These are phyloP conservation scores for Patagioenas fasciata DNA, from an alignment of 2,113 vertebrate genomes.

Conservation along the genomic window DNA sequence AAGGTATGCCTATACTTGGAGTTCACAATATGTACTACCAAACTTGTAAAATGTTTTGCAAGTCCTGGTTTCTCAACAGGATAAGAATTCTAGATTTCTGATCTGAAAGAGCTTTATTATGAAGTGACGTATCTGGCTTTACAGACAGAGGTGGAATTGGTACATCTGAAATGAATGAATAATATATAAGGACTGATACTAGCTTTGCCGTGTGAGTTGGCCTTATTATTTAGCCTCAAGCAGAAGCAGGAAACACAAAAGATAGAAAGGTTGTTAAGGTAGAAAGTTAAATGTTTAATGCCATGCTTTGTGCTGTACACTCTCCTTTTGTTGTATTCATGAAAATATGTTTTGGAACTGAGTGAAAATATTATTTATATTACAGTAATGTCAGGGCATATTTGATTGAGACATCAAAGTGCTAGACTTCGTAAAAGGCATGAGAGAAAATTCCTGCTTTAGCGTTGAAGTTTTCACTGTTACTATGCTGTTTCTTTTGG, in stretches of 20 bases:
- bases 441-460: not conserved
- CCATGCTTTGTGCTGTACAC: not conserved
- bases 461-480: not conserved
- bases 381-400: not conserved
- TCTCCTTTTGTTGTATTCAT: not conserved
- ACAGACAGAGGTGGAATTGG: not conserved
- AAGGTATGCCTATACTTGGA: not conserved
- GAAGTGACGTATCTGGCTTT: not conserved
- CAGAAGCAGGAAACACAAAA: slow-evolving; percentile 17
- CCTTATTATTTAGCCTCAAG: slow-evolving; percentile 40
- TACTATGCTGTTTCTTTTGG: not conserved
- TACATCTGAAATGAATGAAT: slow-evolving; percentile 27
- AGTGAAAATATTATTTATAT: not conserved
- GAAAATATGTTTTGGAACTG: slow-evolving; percentile 6
- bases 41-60: not conserved
- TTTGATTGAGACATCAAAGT: not conserved
- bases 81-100: not conserved
- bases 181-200: slow-evolving; percentile 23
- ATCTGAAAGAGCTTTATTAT: not conserved
- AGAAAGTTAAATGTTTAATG: slow-evolving; percentile 37
- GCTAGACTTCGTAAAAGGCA: not conserved
- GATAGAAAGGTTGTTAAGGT: not conserved
- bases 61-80: not conserved
- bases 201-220: slow-evolving; percentile 5
- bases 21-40: not conserved